Percentiles rank a stretch among this genome's conserved stretches.
Conservation (phyloP, 1,140 invertebrate genomes). For the Berghia stephanieae region DNA sequence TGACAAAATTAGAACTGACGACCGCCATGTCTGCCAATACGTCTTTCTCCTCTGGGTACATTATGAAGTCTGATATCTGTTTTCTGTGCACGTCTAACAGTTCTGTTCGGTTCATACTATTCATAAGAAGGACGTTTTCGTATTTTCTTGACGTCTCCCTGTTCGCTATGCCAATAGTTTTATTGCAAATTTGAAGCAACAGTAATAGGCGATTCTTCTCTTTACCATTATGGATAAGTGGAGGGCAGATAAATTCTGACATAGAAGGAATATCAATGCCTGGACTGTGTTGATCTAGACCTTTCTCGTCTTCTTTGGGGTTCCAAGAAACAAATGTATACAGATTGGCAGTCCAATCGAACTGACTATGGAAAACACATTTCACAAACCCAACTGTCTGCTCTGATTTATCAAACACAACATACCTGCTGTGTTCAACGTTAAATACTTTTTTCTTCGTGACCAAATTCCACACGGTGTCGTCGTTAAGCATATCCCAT, state of each 20-base stretch:
- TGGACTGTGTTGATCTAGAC: background rate
- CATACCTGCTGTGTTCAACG: conserved; percentile 40
- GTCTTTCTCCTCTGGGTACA: conserved; percentile 39
- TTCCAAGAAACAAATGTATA: conserved; percentile 44
- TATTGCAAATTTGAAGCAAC: conserved; percentile 42
- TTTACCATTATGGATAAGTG: conserved; percentile 29
- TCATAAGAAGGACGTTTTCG: conserved; percentile 9
- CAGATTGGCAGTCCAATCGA: conserved; percentile 49
- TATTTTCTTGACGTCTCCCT: background rate
- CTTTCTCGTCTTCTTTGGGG: conserved; percentile 29
- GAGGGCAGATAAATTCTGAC: conserved; percentile 45
- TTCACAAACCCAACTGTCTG: conserved; percentile 40
- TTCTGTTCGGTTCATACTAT: background rate
- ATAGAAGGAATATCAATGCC: conserved; percentile 40
- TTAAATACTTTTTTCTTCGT: conserved; percentile 41
- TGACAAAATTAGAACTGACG: conserved; percentile 34
- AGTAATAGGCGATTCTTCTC: conserved; percentile 30
- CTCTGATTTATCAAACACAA: conserved; percentile 44
- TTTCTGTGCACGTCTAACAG: conserved; percentile 30
- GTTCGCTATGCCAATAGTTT: background rate
- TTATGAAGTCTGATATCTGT: conserved; percentile 42
- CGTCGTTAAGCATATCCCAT: conserved; percentile 38
- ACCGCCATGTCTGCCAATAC: conserved; percentile 44
- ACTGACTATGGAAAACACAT: conserved; percentile 38
- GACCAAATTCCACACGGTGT: conserved; percentile 48